Base-by-base conservation (phyloP, 2,113 vertebrate species). In the Tachuris rubrigastra region DNA sequence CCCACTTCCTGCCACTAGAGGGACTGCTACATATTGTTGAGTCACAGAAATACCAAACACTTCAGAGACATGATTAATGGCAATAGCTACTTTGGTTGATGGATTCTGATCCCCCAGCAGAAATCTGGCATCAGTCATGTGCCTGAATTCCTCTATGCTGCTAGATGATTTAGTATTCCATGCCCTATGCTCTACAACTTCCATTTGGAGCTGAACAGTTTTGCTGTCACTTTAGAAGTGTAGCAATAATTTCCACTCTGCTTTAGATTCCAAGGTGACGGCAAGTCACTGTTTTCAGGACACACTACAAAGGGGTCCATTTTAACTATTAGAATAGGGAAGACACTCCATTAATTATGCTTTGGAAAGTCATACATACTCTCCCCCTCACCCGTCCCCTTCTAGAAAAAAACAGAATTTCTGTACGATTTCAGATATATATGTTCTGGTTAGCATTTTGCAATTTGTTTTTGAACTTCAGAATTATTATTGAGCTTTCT, bases 111-210 rank as follows among this genome's bases (percentile, higher is more conserved):
- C 86, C 89, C 71, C 18, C 47, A 95, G 39, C 19, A 95, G 95
- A 96, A 97, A 95, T 96, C 86, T 95, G 67, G n/a, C 72, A 96
- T 96, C 83, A 90, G 76, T 97, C 87, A 92, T 67, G 42, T 90
- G 53, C 50, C 73, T 90, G 91, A 96, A 96, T 95, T 93, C 88
- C 67, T 96, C 67, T 83, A 31, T 94, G 75, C 59, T 96, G 62
- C 41, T 85, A 74, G 68, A 87, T 96, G 93, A 97, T 97, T 97
- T 96, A 96, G n/a, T 91, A 91, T 78, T 35, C 47, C 15, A 72
- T 75, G 91, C 94, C 53, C 69, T 93, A 30, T 81, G 52, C 80
- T 95, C 65, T 77, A 92, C 44, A 93, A 63, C n/a, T 96, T 96
- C 63, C 66, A 96, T 92, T 95, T 93, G 68, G 73, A 93, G 35